A percentile compares a stretch with the other conserved stretches of the same genome.
Conservation (phyloP, 2,113 vertebrate genomes). For the Trichechus manatus region DNA sequence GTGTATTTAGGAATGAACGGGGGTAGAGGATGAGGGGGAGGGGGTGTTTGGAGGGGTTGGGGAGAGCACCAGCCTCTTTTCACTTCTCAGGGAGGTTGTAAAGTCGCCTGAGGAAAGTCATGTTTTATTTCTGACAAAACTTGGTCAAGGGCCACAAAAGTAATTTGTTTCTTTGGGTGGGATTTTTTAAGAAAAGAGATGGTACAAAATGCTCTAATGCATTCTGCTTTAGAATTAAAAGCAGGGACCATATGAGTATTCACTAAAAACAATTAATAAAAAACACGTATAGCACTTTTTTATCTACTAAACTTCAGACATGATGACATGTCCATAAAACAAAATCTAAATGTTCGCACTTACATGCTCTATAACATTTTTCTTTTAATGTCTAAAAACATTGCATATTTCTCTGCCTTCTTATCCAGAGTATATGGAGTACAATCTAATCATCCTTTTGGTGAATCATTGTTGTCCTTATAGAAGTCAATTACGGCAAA, state of each 20-base stretch:
- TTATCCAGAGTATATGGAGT: background rate
- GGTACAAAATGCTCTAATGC: conserved; percentile 56
- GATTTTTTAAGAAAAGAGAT: background rate
- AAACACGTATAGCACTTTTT: background rate
- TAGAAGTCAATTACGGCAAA: background rate
- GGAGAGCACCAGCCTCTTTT: fast-evolving
- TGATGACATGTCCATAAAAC: background rate
- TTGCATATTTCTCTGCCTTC: background rate
- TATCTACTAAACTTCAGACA: conserved; percentile 31
- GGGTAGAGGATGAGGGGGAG: too few relatives aligned
- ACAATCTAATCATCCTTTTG: background rate
- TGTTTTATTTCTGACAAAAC: conserved; percentile 42
- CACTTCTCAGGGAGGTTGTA: background rate
- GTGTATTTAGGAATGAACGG: too few relatives aligned
- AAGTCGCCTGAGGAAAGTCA: background rate
- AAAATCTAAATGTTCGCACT: background rate
- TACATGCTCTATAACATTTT: background rate
- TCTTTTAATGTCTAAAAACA: background rate
- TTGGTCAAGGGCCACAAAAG: background rate
- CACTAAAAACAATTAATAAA: conserved; percentile 54
- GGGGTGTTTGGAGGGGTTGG: too few relatives aligned
- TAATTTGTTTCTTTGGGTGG: conserved; percentile 32
- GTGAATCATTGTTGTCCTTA: background rate
- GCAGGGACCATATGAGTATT: background rate
- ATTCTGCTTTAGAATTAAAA: conserved; percentile 65